Percentiles rank a stretch among this genome's conserved stretches.
Conservation (phyloP, 2,888 invertebrate species). For the Hemistola chrysoprasaria region DNA sequence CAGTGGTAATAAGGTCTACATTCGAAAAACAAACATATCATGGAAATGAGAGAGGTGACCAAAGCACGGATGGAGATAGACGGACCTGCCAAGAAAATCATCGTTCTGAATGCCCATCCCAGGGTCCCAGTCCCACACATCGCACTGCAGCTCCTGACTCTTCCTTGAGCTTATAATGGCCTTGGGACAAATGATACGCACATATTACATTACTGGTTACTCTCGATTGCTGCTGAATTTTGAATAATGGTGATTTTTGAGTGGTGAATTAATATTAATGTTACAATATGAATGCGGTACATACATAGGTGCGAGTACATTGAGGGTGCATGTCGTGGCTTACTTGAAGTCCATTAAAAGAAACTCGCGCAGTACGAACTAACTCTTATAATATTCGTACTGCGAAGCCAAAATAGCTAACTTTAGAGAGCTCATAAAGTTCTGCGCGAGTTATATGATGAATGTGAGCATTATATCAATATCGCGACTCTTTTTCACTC, state of each 20-base stretch:
- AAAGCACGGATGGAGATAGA: slow-evolving; percentile 44
- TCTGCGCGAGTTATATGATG: no score
- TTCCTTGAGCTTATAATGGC: slow-evolving; percentile 89
- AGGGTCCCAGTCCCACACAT: slow-evolving; percentile 93
- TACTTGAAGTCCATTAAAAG: no score
- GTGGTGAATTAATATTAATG: neutral
- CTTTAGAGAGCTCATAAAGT: no score
- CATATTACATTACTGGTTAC: slow-evolving; percentile 36
- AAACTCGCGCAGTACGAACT: no score
- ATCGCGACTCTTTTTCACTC: no score
- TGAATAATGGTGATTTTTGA: slow-evolving; percentile 8
- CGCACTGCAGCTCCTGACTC: slow-evolving; percentile 88
- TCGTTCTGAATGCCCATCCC: slow-evolving; percentile 90
- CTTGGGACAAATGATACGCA: slow-evolving; percentile 80
- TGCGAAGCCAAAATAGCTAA: no score
- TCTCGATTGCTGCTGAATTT: slow-evolving; percentile 6
- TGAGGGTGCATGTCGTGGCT: no score
- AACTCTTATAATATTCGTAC: no score
- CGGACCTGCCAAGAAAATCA: slow-evolving; percentile 93
- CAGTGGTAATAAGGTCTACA: slow-evolving; percentile 45
- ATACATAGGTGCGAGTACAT: no score
- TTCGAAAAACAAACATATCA: slow-evolving; percentile 41
- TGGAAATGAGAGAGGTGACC: slow-evolving; percentile 41
- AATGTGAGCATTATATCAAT: no score
- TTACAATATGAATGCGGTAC: slow-evolving; percentile 7